Evolutionary conservation across 2,888 invertebrate genomes (phyloP).

Genomic region (Teleogryllus oceanicus): DNA sequence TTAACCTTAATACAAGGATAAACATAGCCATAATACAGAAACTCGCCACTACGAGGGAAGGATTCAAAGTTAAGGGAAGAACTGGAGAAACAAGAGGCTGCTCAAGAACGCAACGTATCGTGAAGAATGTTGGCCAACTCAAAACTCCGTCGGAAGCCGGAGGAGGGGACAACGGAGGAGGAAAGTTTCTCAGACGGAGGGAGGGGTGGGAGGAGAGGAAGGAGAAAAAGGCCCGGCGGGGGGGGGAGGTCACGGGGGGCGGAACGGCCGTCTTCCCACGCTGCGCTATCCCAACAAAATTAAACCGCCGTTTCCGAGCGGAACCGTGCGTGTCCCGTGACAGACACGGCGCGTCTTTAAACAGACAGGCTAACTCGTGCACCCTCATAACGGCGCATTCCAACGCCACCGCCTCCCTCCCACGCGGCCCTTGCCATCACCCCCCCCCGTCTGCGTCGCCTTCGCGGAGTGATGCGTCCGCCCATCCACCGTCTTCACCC

Average conservation of each 20-base stretch:
- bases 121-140: slow-evolving; percentile 18
- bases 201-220: neutral
- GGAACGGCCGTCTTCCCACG: neutral
- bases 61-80: slow-evolving; percentile 4
- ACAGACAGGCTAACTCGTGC: slow-evolving; percentile 9
- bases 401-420: neutral
- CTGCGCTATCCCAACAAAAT: slow-evolving; percentile 10
- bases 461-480: too few relatives aligned
- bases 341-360: slow-evolving; percentile 4
- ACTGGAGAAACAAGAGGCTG: slow-evolving; percentile 10
- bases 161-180: neutral
- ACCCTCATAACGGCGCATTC: slow-evolving; percentile 10
- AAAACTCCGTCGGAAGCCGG: neutral
- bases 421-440: neutral
- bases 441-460: too few relatives aligned
- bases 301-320: slow-evolving; percentile 9
- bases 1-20: slow-evolving; percentile 1
- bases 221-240: neutral
- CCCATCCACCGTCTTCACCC: too few relatives aligned
- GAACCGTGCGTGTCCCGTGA: neutral
- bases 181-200: neutral
- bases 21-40: slow-evolving; percentile 9
- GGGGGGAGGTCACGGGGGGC: neutral
- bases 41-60: neutral
- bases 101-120: slow-evolving; percentile 2